Evolutionary conservation across 2,797 vertebrate genomes (phyloP), one percentile per base, ranked within the genome.

Genomic region (Tragopan temminckii): DNA sequence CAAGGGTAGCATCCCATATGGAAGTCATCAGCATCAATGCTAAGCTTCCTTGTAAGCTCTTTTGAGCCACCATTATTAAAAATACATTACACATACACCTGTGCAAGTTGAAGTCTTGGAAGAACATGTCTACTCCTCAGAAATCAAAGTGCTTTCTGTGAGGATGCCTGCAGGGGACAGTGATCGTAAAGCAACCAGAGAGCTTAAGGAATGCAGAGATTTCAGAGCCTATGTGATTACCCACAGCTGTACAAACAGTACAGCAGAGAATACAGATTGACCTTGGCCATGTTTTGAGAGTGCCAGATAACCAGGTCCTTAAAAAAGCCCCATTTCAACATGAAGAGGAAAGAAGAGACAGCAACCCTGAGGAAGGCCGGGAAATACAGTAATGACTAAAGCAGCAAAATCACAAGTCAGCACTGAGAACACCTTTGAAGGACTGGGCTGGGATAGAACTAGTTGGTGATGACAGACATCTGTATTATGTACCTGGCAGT

Each of bases 221-320:
- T 94, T 95, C 95, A 94, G 94, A 88, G 91, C 33, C 89, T 91
- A 93, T 12, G 0, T 94, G 96, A 96, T 94, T 94, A 90, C 91
- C 91, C 91, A 76, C 96, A 96, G 96, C 96, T 96, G 95, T 96
- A 95, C 93, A 96, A 96, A 96, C 85, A 96, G 82, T 86, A 72
- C 93, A 81, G 88, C 40, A 66, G 85, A 94, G 93, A 96, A 96
- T 94, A 96, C 93, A 94, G 77, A 93, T 74, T 91, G 96, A 96
- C 93, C 96, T 96, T 96, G 95, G 91, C 95, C 89, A 63, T 93
- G 85, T 94, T 94, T 96, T 93, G 80, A 94, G 89, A 94, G 93
- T 93, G 91, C 88, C 89, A 92, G 93, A 96, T 94, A 96, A 92
- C 91, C 91, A 92, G 85, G 92, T 93, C 85, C 93, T 92, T 94